Conservation (phyloP, 2,888 invertebrate species). For the Pinctada fucata region DNA sequence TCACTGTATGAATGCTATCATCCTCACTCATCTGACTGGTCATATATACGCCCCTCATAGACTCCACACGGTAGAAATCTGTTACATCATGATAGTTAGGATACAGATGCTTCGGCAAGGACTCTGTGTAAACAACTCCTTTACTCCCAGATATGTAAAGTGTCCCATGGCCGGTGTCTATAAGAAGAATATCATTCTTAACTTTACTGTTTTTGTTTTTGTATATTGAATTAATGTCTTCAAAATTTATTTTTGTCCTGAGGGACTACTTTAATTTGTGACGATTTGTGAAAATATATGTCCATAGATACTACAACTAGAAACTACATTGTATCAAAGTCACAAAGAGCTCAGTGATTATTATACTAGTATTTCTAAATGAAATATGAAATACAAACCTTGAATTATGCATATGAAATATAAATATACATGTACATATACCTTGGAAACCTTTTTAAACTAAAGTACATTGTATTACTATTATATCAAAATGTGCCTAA, state of each 20-base stretch:
- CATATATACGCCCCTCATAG: constrained; percentile 73
- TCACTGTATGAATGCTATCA: constrained; percentile 73
- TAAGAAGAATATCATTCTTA: constrained; percentile 24
- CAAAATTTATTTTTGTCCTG: too few relatives aligned
- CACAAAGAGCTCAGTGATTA: too few relatives aligned
- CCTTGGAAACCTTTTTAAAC: too few relatives aligned
- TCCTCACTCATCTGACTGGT: constrained; percentile 73
- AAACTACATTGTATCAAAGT: too few relatives aligned
- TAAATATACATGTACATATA: too few relatives aligned
- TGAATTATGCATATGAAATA: too few relatives aligned
- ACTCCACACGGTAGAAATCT: constrained; percentile 74
- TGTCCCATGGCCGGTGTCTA: constrained; percentile 75
- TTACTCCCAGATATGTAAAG: constrained; percentile 73
- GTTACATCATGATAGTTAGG: constrained; percentile 72
- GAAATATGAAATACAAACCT: too few relatives aligned
- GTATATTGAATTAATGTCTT: background rate
- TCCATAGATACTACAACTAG: too few relatives aligned
- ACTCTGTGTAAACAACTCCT: constrained; percentile 73
- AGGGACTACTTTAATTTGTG: too few relatives aligned
- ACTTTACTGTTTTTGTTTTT: background rate
- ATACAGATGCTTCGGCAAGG: constrained; percentile 72
- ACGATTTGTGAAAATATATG: background rate
- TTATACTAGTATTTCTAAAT: too few relatives aligned
- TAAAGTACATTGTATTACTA: too few relatives aligned
- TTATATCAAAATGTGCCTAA: too few relatives aligned